Evolutionary conservation across 2,113 vertebrate species (phyloP).

Genomic region (Pogona vitticeps): DNA sequence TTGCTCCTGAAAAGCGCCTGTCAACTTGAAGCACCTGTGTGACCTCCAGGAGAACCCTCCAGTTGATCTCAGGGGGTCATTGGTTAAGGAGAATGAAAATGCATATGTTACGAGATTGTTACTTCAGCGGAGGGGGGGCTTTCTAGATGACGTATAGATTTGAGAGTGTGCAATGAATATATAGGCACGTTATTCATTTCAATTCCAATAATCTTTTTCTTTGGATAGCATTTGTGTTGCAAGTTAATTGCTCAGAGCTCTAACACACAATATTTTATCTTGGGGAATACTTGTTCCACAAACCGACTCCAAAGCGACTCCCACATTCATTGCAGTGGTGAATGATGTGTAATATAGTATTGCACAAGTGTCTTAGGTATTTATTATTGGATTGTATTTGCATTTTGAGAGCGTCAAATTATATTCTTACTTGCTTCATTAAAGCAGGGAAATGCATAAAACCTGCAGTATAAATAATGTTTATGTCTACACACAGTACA

Average conservation of each 20-base stretch:
- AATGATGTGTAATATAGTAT: neutral
- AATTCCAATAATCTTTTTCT: neutral
- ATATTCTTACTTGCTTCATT: neutral
- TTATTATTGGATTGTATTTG: neutral
- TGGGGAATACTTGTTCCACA: neutral
- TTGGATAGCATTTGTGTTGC: neutral
- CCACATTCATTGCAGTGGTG: neutral
- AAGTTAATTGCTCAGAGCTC: neutral
- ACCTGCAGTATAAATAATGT: neutral
- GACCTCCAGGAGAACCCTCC: neutral
- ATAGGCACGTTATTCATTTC: neutral
- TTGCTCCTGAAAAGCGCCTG: neutral
- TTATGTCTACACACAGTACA: neutral
- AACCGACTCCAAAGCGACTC: too few relatives aligned
- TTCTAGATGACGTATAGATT: neutral
- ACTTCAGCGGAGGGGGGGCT: neutral
- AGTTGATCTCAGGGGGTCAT: neutral
- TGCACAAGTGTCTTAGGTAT: neutral
- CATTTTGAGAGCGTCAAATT: neutral
- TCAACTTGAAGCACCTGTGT: neutral
- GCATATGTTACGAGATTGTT: neutral
- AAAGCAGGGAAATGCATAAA: neutral
- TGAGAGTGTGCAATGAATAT: neutral
- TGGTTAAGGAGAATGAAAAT: neutral
- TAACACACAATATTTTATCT: neutral